Base-by-base conservation (phyloP, 2,113 vertebrate genomes). In the Engystomops pustulosus region DNA sequence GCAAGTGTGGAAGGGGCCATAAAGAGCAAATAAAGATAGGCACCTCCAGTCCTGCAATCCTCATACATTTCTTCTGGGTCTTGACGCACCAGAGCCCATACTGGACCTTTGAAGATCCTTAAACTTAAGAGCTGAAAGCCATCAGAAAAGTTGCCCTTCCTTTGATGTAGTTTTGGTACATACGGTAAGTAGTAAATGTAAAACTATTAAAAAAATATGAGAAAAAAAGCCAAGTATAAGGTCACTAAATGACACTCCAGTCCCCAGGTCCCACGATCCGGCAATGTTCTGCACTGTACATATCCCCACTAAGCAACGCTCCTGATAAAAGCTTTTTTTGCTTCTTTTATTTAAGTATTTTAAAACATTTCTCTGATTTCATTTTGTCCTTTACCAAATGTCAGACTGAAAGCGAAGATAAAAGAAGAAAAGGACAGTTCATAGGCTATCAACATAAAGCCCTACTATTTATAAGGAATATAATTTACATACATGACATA, bases 321-420 rank as follows among this genome's bases (percentile, higher is more conserved):
- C 27, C 9, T 27, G 12, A 45, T 1, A 25, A 47, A 9, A 11
- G 20, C 6, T 3, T 55, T 38, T 58, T 30, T 23, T 76, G 23
- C 53, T 38, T 38, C 7, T 55, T 55, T 36, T 38, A 12, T 77
- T 38, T 36, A 77, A 36, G 30, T 12, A 38, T 11, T 77, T 58
- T 77, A 10, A 25, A 55, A 55, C 38, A 76, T 36, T 25, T 55
- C 70, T 72, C 49, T 58, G 49, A 6, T 58, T 58, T 53, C 3
- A 3, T 32, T 77, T 58, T 77, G 49, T 76, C 32, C 27, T 77
- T 77, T 77, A 14, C 32, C 10, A 77, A 58, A 77, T 55, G 74
- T 58, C 49, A 77, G 32, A 38, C 32, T 36, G 20, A 38, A 76
- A 38, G 45, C 18, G 30, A 23, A 34, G 18, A 36, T 11, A 55